Evolutionary conservation across 64 coral and sea anemone species (phyloP).

Genomic region (Cladopsammia gracilis): DNA sequence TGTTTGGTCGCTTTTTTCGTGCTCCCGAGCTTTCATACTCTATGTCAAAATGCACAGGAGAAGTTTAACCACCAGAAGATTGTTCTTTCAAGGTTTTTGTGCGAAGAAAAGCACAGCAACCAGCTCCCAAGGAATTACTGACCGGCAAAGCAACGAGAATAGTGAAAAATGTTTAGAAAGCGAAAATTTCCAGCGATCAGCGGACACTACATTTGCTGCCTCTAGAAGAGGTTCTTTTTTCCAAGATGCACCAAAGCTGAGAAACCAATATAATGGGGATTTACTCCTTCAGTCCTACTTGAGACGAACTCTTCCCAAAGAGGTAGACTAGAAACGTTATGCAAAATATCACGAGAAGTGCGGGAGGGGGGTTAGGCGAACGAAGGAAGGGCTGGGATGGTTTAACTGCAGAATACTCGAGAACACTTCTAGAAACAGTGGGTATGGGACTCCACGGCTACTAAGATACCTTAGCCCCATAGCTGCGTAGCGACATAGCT

Average conservation of each 20-base stretch:
- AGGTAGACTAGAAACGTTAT: constrained; percentile 3
- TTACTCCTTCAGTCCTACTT: constrained; percentile 44
- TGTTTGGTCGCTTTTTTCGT: too few species aligned
- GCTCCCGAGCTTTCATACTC: background rate
- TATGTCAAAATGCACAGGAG: background rate
- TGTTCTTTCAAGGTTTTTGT: background rate
- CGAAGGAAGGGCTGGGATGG: too few species aligned
- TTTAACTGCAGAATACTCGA: too few species aligned
- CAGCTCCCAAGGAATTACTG: background rate
- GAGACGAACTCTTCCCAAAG: constrained; percentile 60
- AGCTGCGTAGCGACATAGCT: too few species aligned
- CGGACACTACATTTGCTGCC: constrained; percentile 10
- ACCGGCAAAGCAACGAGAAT: background rate
- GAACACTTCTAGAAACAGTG: too few species aligned
- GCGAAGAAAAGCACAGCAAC: background rate
- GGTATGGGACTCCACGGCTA: too few species aligned
- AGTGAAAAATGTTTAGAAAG: background rate
- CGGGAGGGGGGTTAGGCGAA: background rate
- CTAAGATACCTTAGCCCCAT: too few species aligned
- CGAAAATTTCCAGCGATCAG: background rate
- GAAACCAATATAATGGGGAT: constrained; percentile 74
- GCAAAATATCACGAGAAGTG: background rate
- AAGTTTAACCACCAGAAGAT: background rate
- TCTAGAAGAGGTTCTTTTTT: constrained; percentile 72
- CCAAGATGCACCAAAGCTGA: constrained; percentile 65